phyloP scores from a whole-genome alignment of 1,140 invertebrate genomes.

The Dendrolimus punctatus region DNA sequence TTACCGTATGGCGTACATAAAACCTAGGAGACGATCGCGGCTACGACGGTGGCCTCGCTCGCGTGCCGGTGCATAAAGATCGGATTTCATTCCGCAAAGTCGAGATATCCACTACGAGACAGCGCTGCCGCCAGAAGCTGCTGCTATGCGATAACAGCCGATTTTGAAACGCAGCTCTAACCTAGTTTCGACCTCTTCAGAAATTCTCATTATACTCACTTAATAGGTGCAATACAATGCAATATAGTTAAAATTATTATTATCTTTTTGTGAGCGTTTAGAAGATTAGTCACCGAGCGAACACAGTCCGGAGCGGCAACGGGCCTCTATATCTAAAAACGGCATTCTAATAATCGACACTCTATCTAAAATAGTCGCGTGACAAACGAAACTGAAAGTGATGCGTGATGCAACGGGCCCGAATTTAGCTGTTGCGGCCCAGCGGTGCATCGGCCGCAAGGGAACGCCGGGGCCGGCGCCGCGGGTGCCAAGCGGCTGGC shows the following conservation, averaged over 20 bases:
- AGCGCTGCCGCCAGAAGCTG: constrained; percentile 14
- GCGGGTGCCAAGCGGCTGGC: constrained; percentile 61
- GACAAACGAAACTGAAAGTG: constrained; percentile 67
- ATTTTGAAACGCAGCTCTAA: constrained; percentile 45
- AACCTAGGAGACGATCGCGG: constrained; percentile 5
- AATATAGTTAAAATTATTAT: constrained; percentile 38
- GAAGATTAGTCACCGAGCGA: constrained; percentile 38
- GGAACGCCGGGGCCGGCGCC: constrained; percentile 40
- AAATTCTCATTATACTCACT: constrained; percentile 37
- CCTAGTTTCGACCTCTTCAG: constrained; percentile 50
- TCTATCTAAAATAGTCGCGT: constrained; percentile 62
- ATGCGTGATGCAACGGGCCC: constrained; percentile 64
- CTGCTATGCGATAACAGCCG: constrained; percentile 38
- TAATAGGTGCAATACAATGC: constrained; percentile 47
- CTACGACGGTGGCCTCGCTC: constrained; percentile 39
- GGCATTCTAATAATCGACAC: constrained; percentile 65
- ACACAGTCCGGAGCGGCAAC: constrained; percentile 17
- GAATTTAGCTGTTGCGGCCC: constrained; percentile 57
- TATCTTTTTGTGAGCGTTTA: constrained; percentile 42
- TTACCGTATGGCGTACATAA: constrained; percentile 14
- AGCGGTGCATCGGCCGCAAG: constrained; percentile 57
- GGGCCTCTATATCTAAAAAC: constrained; percentile 39
- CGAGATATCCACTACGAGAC: constrained; percentile 46
- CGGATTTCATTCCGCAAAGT: constrained; percentile 67
- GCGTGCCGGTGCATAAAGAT: constrained; percentile 49